These are phyloP conservation scores for Drosophila setifemur DNA, from an alignment of 1,140 invertebrate species.

Conservation along the genomic window DNA sequence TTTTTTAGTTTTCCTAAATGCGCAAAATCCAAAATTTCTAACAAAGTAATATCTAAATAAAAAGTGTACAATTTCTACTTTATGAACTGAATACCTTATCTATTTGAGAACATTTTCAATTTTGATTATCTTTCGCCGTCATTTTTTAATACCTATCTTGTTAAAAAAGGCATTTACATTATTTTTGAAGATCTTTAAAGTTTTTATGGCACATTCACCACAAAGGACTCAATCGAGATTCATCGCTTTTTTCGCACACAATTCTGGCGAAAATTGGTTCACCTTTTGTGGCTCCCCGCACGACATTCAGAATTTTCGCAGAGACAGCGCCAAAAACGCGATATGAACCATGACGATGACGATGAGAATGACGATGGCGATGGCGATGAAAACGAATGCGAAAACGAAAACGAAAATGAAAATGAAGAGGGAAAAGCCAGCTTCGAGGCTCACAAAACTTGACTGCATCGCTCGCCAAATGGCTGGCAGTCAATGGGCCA, in stretches of 20 bases:
- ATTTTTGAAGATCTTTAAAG: conserved; percentile 9
- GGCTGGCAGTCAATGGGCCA: conserved; percentile 50
- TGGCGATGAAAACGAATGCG: no score
- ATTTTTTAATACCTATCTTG: no score
- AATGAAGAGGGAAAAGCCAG: background rate
- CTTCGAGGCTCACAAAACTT: conserved; percentile 23
- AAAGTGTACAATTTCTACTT: no score
- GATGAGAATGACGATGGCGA: no score
- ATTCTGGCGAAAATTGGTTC: conserved; percentile 19
- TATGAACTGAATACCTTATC: no score
- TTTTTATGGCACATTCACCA: background rate
- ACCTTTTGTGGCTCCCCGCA: conserved; percentile 19
- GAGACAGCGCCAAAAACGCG: conserved; percentile 45
- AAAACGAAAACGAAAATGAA: background rate
- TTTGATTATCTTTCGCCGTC: no score
- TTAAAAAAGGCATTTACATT: background rate
- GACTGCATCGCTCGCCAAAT: conserved; percentile 33
- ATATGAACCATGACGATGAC: conserved; percentile 64
- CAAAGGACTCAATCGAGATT: conserved; percentile 7
- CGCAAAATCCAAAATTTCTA: no score
- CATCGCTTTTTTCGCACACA: background rate
- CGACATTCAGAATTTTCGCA: conserved; percentile 49
- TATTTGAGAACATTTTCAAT: no score
- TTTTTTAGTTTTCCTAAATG: no score
- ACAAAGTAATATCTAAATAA: no score